These are phyloP conservation scores for Macrosoma leucophasiata DNA, from an alignment of 2,888 invertebrate genomes.

Conservation along the genomic window DNA sequence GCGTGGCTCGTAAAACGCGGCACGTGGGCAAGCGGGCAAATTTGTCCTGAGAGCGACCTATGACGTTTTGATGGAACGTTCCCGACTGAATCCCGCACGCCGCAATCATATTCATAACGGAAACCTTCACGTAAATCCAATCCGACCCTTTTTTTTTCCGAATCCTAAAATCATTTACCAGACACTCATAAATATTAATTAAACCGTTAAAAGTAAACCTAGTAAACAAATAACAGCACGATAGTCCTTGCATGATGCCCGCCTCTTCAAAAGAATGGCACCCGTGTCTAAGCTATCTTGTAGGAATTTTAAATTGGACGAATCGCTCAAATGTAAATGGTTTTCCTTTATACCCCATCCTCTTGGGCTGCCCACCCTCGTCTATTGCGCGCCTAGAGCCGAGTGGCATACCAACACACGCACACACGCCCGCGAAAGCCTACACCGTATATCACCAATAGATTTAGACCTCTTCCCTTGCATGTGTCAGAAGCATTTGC, in stretches of 20 bases:
- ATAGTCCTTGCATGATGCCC: constrained; percentile 63
- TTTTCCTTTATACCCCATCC: constrained; percentile 77
- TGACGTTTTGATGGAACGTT: constrained; percentile 75
- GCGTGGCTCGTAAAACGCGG: constrained; percentile 73
- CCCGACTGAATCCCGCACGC: constrained; percentile 66
- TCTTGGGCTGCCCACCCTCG: constrained; percentile 68
- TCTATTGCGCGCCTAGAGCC: constrained; percentile 74
- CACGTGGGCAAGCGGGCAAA: constrained; percentile 74
- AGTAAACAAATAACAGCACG: constrained; percentile 36
- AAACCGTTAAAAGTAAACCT: constrained; percentile 28
- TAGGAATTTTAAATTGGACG: constrained; percentile 78
- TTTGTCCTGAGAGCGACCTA: constrained; percentile 74
- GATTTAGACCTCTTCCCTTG: constrained; percentile 53
- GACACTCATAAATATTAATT: too few relatives aligned
- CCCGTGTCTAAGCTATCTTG: constrained; percentile 75
- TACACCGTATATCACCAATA: constrained; percentile 63
- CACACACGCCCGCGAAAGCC: constrained; percentile 57
- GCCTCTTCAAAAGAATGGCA: constrained; percentile 73
- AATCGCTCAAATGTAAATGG: constrained; percentile 78
- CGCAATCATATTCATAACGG: constrained; percentile 73
- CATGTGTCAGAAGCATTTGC: constrained; percentile 54
- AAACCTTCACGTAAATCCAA: constrained; percentile 29
- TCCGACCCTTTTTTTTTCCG: constrained; percentile 9
- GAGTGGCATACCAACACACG: constrained; percentile 72
- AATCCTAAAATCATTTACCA: too few relatives aligned